These are phyloP conservation scores for Acrobasis repandana DNA, from an alignment of 2,888 invertebrate genomes.

Conservation along the genomic window DNA sequence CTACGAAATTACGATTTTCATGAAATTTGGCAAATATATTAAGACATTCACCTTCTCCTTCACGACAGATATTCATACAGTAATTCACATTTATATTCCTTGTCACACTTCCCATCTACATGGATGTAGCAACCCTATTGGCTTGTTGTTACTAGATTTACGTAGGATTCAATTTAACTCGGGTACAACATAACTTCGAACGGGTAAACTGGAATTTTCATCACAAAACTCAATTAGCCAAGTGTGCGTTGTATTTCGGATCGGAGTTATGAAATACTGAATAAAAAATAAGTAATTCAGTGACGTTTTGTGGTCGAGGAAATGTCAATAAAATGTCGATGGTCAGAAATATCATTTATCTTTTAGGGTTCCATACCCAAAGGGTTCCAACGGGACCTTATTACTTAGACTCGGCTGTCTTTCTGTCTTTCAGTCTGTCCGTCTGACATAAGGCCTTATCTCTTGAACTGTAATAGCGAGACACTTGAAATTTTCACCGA, in stretches of 20 bases:
- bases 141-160: not conserved
- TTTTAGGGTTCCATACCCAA: too few relatives aligned
- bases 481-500: too few relatives aligned
- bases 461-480: too few relatives aligned
- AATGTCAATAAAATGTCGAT: not conserved
- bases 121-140: constrained; percentile 1
- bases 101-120: not conserved
- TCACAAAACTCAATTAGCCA: constrained; percentile 17
- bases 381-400: too few relatives aligned
- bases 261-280: constrained; percentile 2
- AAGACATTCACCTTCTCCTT: too few relatives aligned
- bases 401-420: too few relatives aligned
- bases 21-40: too few relatives aligned
- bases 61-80: too few relatives aligned
- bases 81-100: too few relatives aligned
- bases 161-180: not conserved
- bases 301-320: constrained; percentile 1
- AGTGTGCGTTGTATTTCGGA: constrained; percentile 1
- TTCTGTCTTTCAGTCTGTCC: too few relatives aligned
- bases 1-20: too few relatives aligned
- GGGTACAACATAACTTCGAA: not conserved
- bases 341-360: not conserved
- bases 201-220: not conserved
- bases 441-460: too few relatives aligned
- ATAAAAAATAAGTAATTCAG: constrained; percentile 14